phyloP scores from a whole-genome alignment of 2,888 invertebrate genomes.

The Chloroclystis v-ata region DNA sequence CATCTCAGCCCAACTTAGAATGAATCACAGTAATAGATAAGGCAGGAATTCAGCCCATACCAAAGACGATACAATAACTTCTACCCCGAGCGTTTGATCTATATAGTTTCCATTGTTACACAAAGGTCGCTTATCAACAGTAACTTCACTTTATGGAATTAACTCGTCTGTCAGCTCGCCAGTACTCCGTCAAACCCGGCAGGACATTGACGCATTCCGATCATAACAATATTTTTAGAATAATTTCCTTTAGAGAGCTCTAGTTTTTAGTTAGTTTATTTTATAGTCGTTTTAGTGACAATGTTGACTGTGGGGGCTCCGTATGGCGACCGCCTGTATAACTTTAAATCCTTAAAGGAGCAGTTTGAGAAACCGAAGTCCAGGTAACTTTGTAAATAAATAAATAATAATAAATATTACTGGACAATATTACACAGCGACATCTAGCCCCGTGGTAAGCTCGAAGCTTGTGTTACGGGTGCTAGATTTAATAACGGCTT shows the following conservation, averaged over 20 bases:
- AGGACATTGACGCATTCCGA: conserved; percentile 14
- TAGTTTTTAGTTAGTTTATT: conserved; percentile 11
- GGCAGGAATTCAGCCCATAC: neutral
- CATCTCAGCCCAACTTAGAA: neutral
- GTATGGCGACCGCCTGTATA: conserved; percentile 58
- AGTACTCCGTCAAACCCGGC: conserved; percentile 31
- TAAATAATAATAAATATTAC: too few relatives aligned
- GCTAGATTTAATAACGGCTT: too few relatives aligned
- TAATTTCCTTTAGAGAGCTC: conserved; percentile 12
- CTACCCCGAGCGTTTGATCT: conserved; percentile 10
- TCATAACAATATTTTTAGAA: conserved; percentile 9
- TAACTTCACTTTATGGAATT: conserved; percentile 20
- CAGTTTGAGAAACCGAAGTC: conserved; percentile 58
- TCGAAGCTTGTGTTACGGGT: too few relatives aligned
- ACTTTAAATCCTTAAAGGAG: conserved; percentile 62
- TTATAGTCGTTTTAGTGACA: conserved; percentile 23
- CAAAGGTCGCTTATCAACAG: conserved; percentile 26
- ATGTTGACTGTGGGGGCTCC: conserved; percentile 54
- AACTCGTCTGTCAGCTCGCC: conserved; percentile 24
- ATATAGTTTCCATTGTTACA: conserved; percentile 18
- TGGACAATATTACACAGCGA: too few relatives aligned
- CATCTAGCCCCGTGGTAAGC: too few relatives aligned
- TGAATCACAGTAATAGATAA: neutral
- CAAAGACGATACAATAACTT: too few relatives aligned
- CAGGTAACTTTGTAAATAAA: conserved; percentile 43